phyloP scores from a whole-genome alignment of 2,113 vertebrate species.

The Acrocephalus arundinaceus region DNA sequence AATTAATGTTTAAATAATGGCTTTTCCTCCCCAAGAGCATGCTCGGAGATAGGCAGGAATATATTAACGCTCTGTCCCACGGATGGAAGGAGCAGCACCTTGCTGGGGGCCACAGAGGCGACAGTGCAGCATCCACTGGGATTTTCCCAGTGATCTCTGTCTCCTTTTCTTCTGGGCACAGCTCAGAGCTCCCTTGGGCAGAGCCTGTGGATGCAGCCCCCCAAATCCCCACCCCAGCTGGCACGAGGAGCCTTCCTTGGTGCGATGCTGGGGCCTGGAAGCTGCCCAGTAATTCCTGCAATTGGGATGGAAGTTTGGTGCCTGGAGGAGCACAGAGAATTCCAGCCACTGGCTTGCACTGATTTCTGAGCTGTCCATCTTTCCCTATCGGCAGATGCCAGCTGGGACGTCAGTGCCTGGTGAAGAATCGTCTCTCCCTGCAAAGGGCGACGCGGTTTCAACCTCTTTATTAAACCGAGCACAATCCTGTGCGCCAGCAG shows the following conservation, averaged over 20 bases:
- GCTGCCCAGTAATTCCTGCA: background rate
- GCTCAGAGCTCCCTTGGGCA: background rate
- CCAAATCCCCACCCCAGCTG: background rate
- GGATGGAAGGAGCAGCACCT: background rate
- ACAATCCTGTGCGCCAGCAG: background rate
- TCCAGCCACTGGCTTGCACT: background rate
- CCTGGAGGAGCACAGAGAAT: background rate
- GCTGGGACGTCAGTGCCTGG: background rate
- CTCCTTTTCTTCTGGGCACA: fast-evolving
- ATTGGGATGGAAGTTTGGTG: background rate
- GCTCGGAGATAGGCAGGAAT: background rate
- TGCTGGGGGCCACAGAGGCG: fast-evolving
- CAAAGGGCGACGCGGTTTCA: background rate
- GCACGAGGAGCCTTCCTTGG: background rate
- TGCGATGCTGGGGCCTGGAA: fast-evolving
- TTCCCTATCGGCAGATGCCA: background rate
- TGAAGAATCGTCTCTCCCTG: background rate
- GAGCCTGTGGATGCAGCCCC: background rate
- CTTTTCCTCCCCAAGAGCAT: conserved; percentile 3
- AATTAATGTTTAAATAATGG: conserved; percentile 49
- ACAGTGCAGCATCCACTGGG: background rate
- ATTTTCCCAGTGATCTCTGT: background rate
- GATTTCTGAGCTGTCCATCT: background rate
- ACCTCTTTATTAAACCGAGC: background rate
- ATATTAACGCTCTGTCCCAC: background rate